These are phyloP conservation scores for Plebejus melissa DNA, from an alignment of 2,888 invertebrate genomes.

Conservation along the genomic window DNA sequence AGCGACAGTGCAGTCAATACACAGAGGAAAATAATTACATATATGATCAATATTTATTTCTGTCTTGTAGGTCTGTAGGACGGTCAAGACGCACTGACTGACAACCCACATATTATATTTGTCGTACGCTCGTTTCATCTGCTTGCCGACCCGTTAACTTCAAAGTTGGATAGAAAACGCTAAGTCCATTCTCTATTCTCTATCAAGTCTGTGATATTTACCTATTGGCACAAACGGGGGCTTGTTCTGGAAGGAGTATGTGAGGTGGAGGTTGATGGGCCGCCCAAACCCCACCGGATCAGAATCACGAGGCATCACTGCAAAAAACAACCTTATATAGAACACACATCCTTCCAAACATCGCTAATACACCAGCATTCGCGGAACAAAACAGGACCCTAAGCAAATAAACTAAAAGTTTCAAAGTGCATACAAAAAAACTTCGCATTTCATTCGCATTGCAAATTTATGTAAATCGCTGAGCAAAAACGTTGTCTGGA, in stretches of 20 bases:
- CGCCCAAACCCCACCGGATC: slow-evolving; percentile 87
- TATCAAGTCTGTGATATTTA: slow-evolving; percentile 47
- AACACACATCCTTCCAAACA: slow-evolving; percentile 27
- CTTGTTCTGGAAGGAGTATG: slow-evolving; percentile 93
- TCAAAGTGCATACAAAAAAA: slow-evolving; percentile 21
- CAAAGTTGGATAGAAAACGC: too few species aligned
- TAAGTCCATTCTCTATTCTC: too few species aligned
- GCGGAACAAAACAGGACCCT: neutral
- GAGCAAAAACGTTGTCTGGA: slow-evolving; percentile 20
- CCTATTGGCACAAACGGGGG: slow-evolving; percentile 83
- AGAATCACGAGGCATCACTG: slow-evolving; percentile 83
- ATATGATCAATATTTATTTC: too few species aligned
- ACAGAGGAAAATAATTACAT: too few species aligned
- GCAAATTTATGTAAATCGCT: slow-evolving; percentile 35
- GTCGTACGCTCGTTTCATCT: too few species aligned
- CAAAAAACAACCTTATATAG: slow-evolving; percentile 44
- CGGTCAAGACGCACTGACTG: too few species aligned
- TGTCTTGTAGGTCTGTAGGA: too few species aligned
- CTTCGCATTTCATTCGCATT: slow-evolving; percentile 27
- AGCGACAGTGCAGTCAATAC: too few species aligned
- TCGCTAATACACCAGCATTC: neutral
- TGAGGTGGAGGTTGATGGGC: slow-evolving; percentile 92
- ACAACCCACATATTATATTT: too few species aligned
- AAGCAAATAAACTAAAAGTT: slow-evolving; percentile 2
- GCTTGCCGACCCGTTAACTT: too few species aligned